phyloP scores from a whole-genome alignment of 1,140 invertebrate species.

The Macrosteles quadrilineatus region DNA sequence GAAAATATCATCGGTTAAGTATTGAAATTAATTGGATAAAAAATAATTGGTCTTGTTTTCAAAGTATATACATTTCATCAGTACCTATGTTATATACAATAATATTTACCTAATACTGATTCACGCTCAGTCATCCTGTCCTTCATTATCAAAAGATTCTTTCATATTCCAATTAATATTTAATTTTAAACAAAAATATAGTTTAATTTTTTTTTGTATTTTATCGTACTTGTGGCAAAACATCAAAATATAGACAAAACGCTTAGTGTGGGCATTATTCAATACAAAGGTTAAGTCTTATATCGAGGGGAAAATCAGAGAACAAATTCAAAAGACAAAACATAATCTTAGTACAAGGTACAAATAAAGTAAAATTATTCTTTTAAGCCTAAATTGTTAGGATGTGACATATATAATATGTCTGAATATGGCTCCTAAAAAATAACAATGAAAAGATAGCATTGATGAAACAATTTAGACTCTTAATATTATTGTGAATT shows the following conservation, averaged over 20 bases:
- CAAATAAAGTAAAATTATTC: no score
- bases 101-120: slow-evolving; percentile 12
- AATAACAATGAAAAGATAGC: no score
- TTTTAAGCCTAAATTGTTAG: no score
- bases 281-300: background rate
- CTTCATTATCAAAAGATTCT: background rate
- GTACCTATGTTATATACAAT: slow-evolving; percentile 1
- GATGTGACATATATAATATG: no score
- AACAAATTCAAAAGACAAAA: no score
- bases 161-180: background rate
- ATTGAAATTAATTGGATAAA: slow-evolving; percentile 3
- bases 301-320: no score
- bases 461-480: no score
- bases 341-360: no score
- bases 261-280: background rate
- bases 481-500: no score
- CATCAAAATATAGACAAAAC: background rate
- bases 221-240: background rate
- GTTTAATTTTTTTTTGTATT: background rate
- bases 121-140: background rate
- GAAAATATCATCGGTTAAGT: slow-evolving; percentile 4
- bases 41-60: slow-evolving; percentile 17
- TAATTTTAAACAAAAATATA: background rate
- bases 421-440: no score
- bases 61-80: background rate